A percentile compares a stretch with the other conserved stretches of the same genome.
These are phyloP conservation scores for Operophtera brumata DNA, from an alignment of 2,888 invertebrate genomes.

Conservation along the genomic window DNA sequence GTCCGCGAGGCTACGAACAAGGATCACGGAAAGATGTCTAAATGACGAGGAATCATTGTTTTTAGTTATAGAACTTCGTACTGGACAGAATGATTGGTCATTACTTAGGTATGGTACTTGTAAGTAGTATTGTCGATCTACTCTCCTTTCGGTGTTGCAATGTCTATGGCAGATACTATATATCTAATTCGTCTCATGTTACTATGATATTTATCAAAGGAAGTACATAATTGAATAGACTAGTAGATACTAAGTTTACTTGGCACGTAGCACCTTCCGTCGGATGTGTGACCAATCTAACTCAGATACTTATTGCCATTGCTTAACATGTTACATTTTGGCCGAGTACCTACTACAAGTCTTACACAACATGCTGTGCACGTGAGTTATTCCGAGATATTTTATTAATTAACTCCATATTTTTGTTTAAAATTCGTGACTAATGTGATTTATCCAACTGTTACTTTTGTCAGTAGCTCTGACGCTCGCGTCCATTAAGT, in stretches of 20 bases:
- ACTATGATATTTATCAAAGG: slow-evolving; percentile 4
- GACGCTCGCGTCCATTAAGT: neutral
- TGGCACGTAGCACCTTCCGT: slow-evolving; percentile 30
- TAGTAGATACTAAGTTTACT: slow-evolving; percentile 22
- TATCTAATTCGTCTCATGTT: too few relatives aligned
- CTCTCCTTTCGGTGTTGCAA: too few relatives aligned
- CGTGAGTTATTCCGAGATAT: neutral
- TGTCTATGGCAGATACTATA: too few relatives aligned
- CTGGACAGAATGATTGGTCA: too few relatives aligned
- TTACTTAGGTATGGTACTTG: too few relatives aligned
- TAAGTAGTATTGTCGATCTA: too few relatives aligned
- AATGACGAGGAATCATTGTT: too few relatives aligned
- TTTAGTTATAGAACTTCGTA: too few relatives aligned
- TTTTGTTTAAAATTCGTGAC: slow-evolving; percentile 10
- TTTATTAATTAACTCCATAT: neutral
- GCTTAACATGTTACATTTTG: slow-evolving; percentile 11
- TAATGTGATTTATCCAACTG: slow-evolving; percentile 17
- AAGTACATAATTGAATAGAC: neutral
- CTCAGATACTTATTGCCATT: slow-evolving; percentile 8
- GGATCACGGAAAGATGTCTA: too few relatives aligned
- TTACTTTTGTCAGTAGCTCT: neutral
- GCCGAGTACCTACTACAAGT: neutral
- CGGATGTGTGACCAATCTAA: slow-evolving; percentile 27
- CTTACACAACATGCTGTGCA: neutral
- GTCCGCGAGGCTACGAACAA: too few relatives aligned